Evolutionary conservation across 2,113 vertebrate species (phyloP).

Genomic region (Sinosuthora webbiana): DNA sequence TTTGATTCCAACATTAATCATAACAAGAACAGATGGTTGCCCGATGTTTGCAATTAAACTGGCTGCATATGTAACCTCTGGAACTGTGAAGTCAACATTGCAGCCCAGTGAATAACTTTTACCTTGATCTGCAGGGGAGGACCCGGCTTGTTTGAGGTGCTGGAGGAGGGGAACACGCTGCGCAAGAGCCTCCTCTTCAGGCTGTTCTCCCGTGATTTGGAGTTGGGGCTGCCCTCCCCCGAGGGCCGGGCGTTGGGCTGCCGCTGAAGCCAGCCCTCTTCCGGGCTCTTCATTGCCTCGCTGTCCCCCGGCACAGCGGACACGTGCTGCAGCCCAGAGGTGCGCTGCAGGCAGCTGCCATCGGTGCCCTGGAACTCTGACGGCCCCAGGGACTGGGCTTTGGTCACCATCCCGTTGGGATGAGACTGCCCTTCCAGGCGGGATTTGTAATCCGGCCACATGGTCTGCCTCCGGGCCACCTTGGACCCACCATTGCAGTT

Average conservation of each 20-base stretch:
- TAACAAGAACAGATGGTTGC: neutral
- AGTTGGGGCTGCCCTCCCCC: constrained; percentile 75
- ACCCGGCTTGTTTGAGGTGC: constrained; percentile 48
- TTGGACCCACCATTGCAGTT: constrained; percentile 82
- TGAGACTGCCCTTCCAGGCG: constrained; percentile 77
- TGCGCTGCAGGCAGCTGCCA: constrained; percentile 52
- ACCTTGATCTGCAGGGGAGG: constrained; percentile 73
- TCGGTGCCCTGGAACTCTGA: constrained; percentile 69
- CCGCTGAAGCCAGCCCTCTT: constrained; percentile 80
- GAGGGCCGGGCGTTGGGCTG: constrained; percentile 62
- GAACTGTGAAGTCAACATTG: neutral
- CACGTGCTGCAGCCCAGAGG: constrained; percentile 22
- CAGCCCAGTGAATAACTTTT: neutral
- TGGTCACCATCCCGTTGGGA: constrained; percentile 85
- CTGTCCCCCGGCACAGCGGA: neutral
- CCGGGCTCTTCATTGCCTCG: constrained; percentile 69
- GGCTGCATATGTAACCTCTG: neutral
- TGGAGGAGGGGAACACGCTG: constrained; percentile 68
- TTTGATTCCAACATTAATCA: neutral
- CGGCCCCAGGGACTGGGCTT: constrained; percentile 87
- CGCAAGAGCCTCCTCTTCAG: constrained; percentile 73
- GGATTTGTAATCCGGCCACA: constrained; percentile 85
- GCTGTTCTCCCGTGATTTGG: constrained; percentile 73
- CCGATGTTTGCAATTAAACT: neutral
- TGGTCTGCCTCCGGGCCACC: constrained; percentile 81